phyloP scores from a whole-genome alignment of 2,888 invertebrate species.

The Bimastos eiseni region DNA sequence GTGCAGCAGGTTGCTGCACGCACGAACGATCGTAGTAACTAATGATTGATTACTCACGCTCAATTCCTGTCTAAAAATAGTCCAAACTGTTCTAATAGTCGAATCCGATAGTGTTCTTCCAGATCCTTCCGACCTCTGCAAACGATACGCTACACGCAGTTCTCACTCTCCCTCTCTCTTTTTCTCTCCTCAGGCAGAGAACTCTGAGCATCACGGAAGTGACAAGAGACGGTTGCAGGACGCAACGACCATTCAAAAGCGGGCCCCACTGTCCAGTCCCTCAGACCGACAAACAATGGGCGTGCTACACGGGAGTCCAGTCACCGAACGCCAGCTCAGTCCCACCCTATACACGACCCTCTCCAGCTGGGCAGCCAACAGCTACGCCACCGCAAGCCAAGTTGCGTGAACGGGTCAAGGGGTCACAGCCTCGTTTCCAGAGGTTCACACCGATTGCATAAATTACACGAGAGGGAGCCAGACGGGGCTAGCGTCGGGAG shows the following conservation, averaged over 20 bases:
- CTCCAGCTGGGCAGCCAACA: neutral
- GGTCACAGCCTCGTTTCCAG: neutral
- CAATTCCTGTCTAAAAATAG: neutral
- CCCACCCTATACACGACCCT: neutral
- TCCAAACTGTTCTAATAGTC: neutral
- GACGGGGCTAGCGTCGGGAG: neutral
- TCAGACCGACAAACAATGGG: neutral
- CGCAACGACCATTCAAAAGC: neutral
- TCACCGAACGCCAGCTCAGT: neutral
- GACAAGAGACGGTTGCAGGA: neutral
- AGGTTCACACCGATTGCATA: neutral
- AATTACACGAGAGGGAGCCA: conserved; percentile 6
- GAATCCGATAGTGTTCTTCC: neutral
- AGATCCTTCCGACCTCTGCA: neutral
- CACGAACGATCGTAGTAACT: neutral
- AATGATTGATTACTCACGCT: conserved; percentile 2
- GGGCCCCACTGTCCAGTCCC: neutral
- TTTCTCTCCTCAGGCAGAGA: neutral
- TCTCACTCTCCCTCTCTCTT: neutral
- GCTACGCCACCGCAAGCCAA: neutral
- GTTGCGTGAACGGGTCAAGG: conserved; percentile 13
- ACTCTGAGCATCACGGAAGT: too few relatives aligned
- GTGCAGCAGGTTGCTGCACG: neutral
- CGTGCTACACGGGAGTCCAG: neutral
- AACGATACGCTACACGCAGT: neutral